Percentiles rank a stretch among this genome's conserved stretches.
Conservation (phyloP, 2,888 invertebrate species). For the Harpalus rubripes region DNA sequence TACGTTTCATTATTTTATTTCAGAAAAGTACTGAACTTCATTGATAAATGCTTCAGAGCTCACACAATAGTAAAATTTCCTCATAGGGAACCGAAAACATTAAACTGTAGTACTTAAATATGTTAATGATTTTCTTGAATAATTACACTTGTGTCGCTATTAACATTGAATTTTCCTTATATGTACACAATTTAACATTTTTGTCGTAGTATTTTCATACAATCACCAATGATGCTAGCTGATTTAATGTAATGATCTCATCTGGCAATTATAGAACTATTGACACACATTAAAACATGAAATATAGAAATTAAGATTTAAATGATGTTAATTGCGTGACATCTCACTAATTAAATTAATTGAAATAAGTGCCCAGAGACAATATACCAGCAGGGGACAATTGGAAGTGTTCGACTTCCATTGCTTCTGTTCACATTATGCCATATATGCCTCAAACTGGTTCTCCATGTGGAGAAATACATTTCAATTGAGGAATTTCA, state of each 20-base stretch:
- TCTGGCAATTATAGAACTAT: conserved; percentile 6
- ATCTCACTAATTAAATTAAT: conserved; percentile 26
- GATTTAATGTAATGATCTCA: background rate
- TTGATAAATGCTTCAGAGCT: too few relatives aligned
- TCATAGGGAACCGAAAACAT: too few relatives aligned
- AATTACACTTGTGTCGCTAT: background rate
- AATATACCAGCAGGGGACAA: conserved; percentile 9
- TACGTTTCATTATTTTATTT: too few relatives aligned
- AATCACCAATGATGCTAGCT: background rate
- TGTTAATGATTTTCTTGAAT: background rate
- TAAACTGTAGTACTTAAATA: too few relatives aligned
- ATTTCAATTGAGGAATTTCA: conserved; percentile 46
- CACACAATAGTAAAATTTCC: too few relatives aligned
- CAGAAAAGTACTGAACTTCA: too few relatives aligned
- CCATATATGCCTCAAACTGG: conserved; percentile 29
- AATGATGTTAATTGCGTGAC: background rate
- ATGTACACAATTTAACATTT: background rate
- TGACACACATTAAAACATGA: conserved; percentile 13
- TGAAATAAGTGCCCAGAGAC: conserved; percentile 9
- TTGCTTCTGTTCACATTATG: conserved; percentile 14
- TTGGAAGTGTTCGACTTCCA: background rate
- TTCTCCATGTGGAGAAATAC: conserved; percentile 33
- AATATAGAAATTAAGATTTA: conserved; percentile 2
- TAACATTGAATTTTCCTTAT: background rate
- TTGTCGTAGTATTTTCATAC: background rate